These are phyloP conservation scores for Venusia cambrica DNA, from an alignment of 2,888 invertebrate genomes.

Conservation along the genomic window DNA sequence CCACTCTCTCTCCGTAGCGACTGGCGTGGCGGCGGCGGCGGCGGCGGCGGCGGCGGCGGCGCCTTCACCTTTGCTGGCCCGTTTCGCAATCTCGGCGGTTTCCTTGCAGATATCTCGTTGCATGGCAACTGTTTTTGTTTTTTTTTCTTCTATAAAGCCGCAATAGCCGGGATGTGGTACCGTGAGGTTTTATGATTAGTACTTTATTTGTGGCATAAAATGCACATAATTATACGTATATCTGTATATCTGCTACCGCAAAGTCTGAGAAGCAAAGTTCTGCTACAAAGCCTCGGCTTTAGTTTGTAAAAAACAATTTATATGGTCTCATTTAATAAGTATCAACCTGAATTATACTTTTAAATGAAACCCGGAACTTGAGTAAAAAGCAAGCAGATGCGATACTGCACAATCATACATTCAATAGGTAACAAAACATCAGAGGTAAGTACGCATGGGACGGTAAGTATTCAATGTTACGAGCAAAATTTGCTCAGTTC, in stretches of 20 bases:
- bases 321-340: no score
- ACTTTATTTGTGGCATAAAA: constrained; percentile 8
- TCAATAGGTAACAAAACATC: constrained; percentile 37
- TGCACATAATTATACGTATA: constrained; percentile 6
- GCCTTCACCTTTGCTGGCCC: constrained; percentile 66
- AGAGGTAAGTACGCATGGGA: no score
- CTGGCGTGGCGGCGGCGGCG: no score
- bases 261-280: constrained; percentile 6
- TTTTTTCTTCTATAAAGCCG: constrained; percentile 29
- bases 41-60: no score
- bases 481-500: no score
- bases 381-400: constrained; percentile 32
- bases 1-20: constrained; percentile 67
- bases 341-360: constrained; percentile 1
- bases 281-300: constrained; percentile 7
- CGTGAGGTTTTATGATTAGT: constrained; percentile 22
- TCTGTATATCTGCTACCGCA: constrained; percentile 1
- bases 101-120: constrained; percentile 74
- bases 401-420: constrained; percentile 31
- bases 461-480: no score
- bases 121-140: constrained; percentile 69
- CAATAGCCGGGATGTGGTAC: constrained; percentile 30
- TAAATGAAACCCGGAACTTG: constrained; percentile 43
- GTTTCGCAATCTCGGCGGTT: constrained; percentile 71
- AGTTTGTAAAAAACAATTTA: no score